Percentiles rank a stretch among this genome's conserved stretches.
Evolutionary conservation across 1,140 invertebrate genomes (phyloP).

Genomic region (Dendroctonus valens): DNA sequence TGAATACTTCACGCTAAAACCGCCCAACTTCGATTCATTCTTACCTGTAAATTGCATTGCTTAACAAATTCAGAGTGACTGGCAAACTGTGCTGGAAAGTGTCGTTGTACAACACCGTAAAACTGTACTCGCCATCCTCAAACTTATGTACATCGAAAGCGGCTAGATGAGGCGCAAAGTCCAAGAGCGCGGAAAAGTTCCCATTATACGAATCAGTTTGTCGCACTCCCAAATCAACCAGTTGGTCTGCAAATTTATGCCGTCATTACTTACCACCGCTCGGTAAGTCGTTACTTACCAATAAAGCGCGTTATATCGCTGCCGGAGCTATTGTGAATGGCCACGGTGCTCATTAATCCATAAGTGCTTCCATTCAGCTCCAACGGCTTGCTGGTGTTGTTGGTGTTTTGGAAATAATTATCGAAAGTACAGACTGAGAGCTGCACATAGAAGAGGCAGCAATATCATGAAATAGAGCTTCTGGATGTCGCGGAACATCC

Average conservation of each 20-base stretch:
- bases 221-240: constrained; percentile 50
- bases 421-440: constrained; percentile 67
- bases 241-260: constrained; percentile 36
- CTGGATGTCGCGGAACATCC: constrained; percentile 59
- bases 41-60: constrained; percentile 64
- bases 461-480: constrained; percentile 62
- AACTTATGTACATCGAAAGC: constrained; percentile 63
- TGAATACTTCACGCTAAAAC: neutral
- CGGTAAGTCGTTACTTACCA: constrained; percentile 11
- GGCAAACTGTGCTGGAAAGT: constrained; percentile 77
- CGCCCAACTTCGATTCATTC: neutral
- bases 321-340: constrained; percentile 52
- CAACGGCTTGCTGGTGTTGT: constrained; percentile 59
- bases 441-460: constrained; percentile 63
- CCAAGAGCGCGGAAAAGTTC: constrained; percentile 61
- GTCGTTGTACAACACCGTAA: constrained; percentile 75
- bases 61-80: constrained; percentile 71
- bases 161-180: constrained; percentile 63
- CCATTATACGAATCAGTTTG: constrained; percentile 62
- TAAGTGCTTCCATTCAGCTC: constrained; percentile 58
- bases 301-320: constrained; percentile 48
- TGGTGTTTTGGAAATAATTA: constrained; percentile 58
- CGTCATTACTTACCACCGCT: neutral
- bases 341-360: constrained; percentile 52
- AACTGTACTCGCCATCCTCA: constrained; percentile 53